Evolutionary conservation across 2,888 invertebrate genomes (phyloP).

Genomic region (Drosophila merina): DNA sequence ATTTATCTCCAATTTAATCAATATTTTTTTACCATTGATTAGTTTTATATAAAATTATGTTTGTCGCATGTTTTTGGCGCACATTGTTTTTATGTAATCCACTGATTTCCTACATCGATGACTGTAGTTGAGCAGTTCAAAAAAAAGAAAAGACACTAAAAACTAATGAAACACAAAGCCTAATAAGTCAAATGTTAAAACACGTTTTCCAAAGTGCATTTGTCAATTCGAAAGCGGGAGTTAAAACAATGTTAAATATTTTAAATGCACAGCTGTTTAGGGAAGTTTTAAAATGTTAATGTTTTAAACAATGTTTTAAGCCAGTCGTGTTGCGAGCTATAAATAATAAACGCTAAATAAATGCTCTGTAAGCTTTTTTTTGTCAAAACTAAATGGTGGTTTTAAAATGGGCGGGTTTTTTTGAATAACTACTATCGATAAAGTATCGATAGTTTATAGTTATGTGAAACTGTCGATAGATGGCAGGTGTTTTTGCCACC

Average conservation of each 20-base stretch:
- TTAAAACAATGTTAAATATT: conserved; percentile 20
- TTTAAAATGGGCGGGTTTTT: neutral
- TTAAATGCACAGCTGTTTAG: conserved; percentile 1
- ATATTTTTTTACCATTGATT: neutral
- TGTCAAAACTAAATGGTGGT: neutral
- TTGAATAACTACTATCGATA: neutral
- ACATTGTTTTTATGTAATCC: conserved; percentile 8
- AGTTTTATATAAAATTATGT: conserved; percentile 5
- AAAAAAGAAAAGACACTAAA: neutral
- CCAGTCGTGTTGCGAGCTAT: conserved; percentile 4
- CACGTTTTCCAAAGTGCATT: conserved; percentile 16
- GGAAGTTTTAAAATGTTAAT: conserved; percentile 45
- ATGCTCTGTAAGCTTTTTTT: conserved; percentile 2
- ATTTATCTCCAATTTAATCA: neutral
- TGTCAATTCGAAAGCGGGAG: conserved; percentile 20
- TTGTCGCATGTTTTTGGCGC: conserved; percentile 23
- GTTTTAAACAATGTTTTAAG: conserved; percentile 14
- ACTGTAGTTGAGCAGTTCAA: neutral
- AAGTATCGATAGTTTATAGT: neutral
- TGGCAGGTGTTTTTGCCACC: neutral
- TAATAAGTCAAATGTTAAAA: conserved; percentile 16
- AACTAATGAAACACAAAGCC: conserved; percentile 1
- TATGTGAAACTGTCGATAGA: neutral
- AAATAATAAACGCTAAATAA: conserved; percentile 29
- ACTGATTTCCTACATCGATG: conserved; percentile 9